A percentile compares a stretch with the other conserved stretches of the same genome.
Conservation (phyloP, 2,888 invertebrate genomes). For the Xylocampa areola region DNA sequence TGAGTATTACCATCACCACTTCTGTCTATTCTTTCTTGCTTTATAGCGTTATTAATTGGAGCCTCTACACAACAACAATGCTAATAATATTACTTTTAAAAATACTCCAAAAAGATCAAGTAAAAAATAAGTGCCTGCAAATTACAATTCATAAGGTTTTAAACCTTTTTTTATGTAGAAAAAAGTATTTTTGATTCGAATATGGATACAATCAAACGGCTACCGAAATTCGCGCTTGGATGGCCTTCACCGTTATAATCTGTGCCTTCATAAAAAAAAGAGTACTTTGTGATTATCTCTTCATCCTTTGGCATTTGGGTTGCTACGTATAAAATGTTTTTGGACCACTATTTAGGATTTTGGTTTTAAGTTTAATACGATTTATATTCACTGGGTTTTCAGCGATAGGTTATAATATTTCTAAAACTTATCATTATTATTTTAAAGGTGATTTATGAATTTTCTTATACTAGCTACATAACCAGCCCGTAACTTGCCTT, state of each 20-base stretch:
- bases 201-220: constrained; percentile 66
- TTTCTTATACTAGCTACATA: too few relatives aligned
- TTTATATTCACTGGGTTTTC: too few relatives aligned
- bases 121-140: constrained; percentile 33
- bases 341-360: constrained; percentile 4
- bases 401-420: too few relatives aligned
- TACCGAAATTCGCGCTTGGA: constrained; percentile 71
- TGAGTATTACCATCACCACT: too few relatives aligned
- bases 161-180: constrained; percentile 39
- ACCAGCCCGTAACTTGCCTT: too few relatives aligned
- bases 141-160: constrained; percentile 34
- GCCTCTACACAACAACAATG: constrained; percentile 4
- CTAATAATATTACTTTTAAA: constrained; percentile 10
- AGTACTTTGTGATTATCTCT: constrained; percentile 57
- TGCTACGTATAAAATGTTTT: constrained; percentile 14
- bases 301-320: constrained; percentile 49
- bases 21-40: too few relatives aligned
- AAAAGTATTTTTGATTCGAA: constrained; percentile 51
- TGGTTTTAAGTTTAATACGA: too few relatives aligned
- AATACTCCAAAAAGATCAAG: constrained; percentile 18
- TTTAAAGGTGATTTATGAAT: too few relatives aligned
- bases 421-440: too few relatives aligned
- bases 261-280: constrained; percentile 68
- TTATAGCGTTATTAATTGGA: constrained; percentile 8
- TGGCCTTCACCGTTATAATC: constrained; percentile 70